Evolutionary conservation across 2,888 invertebrate species (phyloP), one percentile per base, ranked within the genome.

Genomic region (Clanis bilineata): DNA sequence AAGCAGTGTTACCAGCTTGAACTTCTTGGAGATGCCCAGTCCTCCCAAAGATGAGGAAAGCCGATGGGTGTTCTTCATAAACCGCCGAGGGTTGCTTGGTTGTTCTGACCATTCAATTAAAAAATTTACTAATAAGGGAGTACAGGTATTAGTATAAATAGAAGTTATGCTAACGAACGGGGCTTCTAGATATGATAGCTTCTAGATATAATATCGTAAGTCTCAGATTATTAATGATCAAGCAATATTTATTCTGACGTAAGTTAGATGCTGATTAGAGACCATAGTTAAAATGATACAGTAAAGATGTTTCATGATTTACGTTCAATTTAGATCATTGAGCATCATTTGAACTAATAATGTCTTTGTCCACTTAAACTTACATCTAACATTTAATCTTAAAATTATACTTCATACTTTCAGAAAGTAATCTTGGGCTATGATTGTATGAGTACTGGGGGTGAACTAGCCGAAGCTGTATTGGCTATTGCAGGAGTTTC

Each of bases 1-100:
- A 0, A 80, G 76, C 54, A 58, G 64, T n/a, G 5, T 69, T 0
- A 80, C 83, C 3, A 72, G 69, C 3, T 61, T 90, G 0, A 80
- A 71, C 32, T 90, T 90, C 62, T 15, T 76, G 38, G 88, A 89
- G 63, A 56, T 88, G 36, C 75, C 74, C 0, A 69, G 55, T 22
- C 83, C 86, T 0, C 88, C 88, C 0, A 51, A 58, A 0, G 77
- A 81, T 6, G 66, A 76, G 0, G 59, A 69, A 0, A 71, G 68
- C 1, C 73, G 90, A 71, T 90, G 83, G 82, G 83, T 88, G 2
- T 73, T 88, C 41, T 88, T 90, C 62, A 59, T 85, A 1, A 90
- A 90, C 60, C 80, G 89, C 1, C 73, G 76, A 51, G 82, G 79
- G 0, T 64, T 73, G 4, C 68, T 87, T 5, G 71, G 67, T 3